phyloP scores from a whole-genome alignment of 2,113 vertebrate species.

The Oreochromis niloticus region DNA sequence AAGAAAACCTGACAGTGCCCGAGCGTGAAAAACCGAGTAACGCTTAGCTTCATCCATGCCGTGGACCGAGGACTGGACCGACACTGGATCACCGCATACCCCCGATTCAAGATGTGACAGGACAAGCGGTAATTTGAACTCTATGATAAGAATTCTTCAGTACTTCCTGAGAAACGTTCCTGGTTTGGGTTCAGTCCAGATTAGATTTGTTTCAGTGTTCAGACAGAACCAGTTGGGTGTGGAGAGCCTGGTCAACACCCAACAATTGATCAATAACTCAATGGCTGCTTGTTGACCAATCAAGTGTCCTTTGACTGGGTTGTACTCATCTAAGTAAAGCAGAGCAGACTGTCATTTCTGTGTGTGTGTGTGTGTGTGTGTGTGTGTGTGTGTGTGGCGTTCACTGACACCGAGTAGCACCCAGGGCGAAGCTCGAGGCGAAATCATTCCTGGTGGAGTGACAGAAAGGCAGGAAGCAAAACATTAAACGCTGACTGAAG shows the following conservation, averaged over 20 bases:
- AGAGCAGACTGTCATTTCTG: not conserved
- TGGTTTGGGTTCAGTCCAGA: not conserved
- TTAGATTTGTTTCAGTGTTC: not conserved
- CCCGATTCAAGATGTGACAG: not conserved
- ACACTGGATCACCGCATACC: not conserved
- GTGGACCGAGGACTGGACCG: not conserved
- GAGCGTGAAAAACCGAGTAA: not conserved
- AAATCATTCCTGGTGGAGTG: constrained; percentile 47
- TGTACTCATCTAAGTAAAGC: not conserved
- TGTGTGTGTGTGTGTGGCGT: not conserved
- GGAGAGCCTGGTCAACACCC: not conserved
- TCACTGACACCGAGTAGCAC: constrained; percentile 32
- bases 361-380: not conserved
- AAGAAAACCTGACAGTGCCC: not conserved
- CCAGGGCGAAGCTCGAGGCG: constrained; percentile 41
- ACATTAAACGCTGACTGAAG: constrained; percentile 53
- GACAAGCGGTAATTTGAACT: not conserved
- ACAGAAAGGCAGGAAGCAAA: constrained; percentile 49
- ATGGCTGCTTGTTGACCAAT: constrained; percentile 54
- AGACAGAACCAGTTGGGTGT: not conserved
- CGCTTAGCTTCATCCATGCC: not conserved
- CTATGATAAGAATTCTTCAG: not conserved
- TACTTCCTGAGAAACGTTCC: not conserved
- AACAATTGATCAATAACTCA: constrained; percentile 30
- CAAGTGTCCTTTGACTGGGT: constrained; percentile 36